Evolutionary conservation across 2,888 invertebrate species (phyloP), one percentile per base, ranked within the genome.

Genomic region (Hyposoter didymator): DNA sequence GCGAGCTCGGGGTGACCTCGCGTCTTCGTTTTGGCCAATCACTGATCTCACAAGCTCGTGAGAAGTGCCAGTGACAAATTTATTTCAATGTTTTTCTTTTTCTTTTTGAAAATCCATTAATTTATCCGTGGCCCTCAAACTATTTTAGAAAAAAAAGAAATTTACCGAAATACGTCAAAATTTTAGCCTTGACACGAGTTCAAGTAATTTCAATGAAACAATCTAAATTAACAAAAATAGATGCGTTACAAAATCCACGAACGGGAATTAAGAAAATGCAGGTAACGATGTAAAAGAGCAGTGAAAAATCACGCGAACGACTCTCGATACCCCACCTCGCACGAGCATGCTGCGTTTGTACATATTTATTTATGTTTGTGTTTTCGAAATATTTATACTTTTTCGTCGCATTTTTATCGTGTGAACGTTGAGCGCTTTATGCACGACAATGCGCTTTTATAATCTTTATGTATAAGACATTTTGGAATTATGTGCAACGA

Each of bases 301-400:
- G 45, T 10, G 19, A n/a, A 73, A 52, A 55, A 45, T 73, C 62
- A 43, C 55, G 75, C 62, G 45, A 69, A 67, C 12, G 62, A 74
- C 47, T 80, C 76, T 67, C 67, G 45, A 67, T 28, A 59, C 28
- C 52, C 62, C 52, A 35, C 52, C 80, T 66, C 59, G 87, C 88
- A 88, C 85, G 88, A 22, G 88, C 88, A 88, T 88, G 87, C 43
- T 84, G 67, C 64, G 79, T 86, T 81, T 79, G 52, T 52, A 43
- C 39, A 43, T 55, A 69, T 82, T 75, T n/a, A 28, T 47, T 72
- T 32, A 45, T 39, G 14, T 52, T 75, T 79, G 55, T 73, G 78
- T 69, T 39, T 22, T 64, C 12, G 47, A 49, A 28, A 70, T 70
- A n/a, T n/a, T 70, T 35, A 52, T 35, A 52, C 8, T 10, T 72